Evolutionary conservation across 2,113 vertebrate species (phyloP).

Genomic region (Pycnonotus jocosus): DNA sequence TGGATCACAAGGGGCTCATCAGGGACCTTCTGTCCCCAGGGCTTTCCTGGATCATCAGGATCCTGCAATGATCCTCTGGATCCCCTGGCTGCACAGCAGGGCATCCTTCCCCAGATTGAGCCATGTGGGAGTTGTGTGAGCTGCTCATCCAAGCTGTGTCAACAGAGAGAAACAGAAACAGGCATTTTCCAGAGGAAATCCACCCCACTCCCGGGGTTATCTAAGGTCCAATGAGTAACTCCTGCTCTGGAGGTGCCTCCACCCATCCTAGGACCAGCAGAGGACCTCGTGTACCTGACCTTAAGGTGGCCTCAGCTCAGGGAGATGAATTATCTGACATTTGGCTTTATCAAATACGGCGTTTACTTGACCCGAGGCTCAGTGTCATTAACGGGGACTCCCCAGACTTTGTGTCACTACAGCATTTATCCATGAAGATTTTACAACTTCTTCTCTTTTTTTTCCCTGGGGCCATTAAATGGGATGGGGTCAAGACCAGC

Average conservation of each 20-base stretch:
- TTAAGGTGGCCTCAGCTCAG: not conserved
- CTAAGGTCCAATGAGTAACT: not conserved
- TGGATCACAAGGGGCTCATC: not conserved
- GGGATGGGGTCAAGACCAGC: not conserved
- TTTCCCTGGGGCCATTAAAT: not conserved
- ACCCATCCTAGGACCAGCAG: not conserved
- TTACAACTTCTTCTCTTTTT: not conserved
- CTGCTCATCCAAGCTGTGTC: not conserved
- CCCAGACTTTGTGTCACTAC: not conserved
- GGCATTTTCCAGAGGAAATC: not conserved
- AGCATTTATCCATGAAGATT: not conserved
- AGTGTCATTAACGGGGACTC: not conserved
- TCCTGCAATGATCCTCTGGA: not conserved
- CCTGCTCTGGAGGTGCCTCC: not conserved
- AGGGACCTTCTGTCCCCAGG: not conserved
- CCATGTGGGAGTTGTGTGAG: not conserved
- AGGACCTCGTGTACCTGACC: not conserved
- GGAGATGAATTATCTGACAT: not conserved
- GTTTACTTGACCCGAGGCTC: not conserved
- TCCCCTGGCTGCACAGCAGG: not conserved
- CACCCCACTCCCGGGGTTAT: not conserved
- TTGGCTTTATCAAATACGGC: accelerated
- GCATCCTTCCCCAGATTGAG: not conserved
- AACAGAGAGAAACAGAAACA: not conserved
- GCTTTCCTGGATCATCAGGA: not conserved